Evolutionary conservation across 2,113 vertebrate species (phyloP), one percentile per base, ranked within the genome.

Genomic region (Atlantisia rogersi): DNA sequence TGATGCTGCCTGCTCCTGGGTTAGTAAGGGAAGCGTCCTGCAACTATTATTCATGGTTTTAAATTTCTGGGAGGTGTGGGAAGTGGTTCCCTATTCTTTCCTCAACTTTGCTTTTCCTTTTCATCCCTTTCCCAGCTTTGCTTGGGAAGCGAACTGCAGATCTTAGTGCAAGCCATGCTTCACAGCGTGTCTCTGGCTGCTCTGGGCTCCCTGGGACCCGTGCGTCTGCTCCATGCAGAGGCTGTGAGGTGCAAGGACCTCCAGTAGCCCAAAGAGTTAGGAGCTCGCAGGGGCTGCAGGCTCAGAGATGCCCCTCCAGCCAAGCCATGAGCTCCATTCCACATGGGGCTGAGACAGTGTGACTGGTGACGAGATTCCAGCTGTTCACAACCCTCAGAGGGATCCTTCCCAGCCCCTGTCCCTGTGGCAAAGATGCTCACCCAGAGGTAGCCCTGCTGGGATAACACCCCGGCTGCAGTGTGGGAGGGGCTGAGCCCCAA

Each of bases 281-380:
- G 19, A 35, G 37, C 37, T 74, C 70, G 15, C 14, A 12, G 1
- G 4, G 15, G 31, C 46, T 55, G 63, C 16, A 40, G 48, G 17
- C 46, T 22, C 13, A 1, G 53, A 60, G 20, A 46, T 24, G 24
- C 58, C n/a, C 16, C 53, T 76, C 37, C 59, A 26, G 4, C 12
- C 35, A 37, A 11, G 62, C 14, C 37, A 16, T 0, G 4, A 48
- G 19, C 6, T 18, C 62, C 26, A 5, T 25, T 26, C 55, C 32
- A 21, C 21, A 29, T 1, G 0, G 2, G 20, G 44, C 73, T 37
- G 58, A 65, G 52, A 29, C 2, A 0, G 22, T 5, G 18, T 9
- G 28, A 46, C n/a, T 0, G 13, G 48, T 1, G 48, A 31, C 19
- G 12, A 65, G 82, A 76, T 17, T 48, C 58, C 22, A 0, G 26